Evolutionary conservation across 2,888 invertebrate species (phyloP), one percentile per base, ranked within the genome.

Genomic region (Aromia moschata): DNA sequence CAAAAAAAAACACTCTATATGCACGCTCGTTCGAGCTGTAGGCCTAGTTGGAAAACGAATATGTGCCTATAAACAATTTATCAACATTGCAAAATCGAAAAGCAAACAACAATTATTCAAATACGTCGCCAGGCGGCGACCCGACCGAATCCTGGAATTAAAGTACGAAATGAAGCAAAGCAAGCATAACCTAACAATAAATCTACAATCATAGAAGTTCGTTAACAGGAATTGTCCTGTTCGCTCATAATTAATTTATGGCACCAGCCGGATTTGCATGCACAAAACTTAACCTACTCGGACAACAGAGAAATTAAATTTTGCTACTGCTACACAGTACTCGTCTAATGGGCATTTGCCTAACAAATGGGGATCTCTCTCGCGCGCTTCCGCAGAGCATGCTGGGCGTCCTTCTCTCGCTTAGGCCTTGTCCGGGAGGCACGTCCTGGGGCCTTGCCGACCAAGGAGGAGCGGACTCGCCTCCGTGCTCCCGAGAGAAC

Each of bases 261-360:
- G 76, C 75, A 66, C 74, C 74, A 74, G 70, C 67, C 69, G 74
- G 77, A 80, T 80, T 80, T 79, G 78, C 79, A 80, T 80, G 78
- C 79, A 77, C 76, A 72, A 75, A 78, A 79, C 78, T 79, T 79
- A 80, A 80, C 79, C 79, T 77, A 75, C 78, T 80, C 79, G 80
- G 80, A 80, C 80, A 80, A 80, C 79, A 79, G 71, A 72, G 75
- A 80, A 80, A 80, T 80, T 80, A 78, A 80, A 80, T 80, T 80
- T 75, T 73, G 73, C 69, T 70, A 68, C 72, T 70, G 68, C 65
- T 60, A 59, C 59, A n/a, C n/a, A 58, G 68, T 65, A 67, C 68
- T 69, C 62, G 66, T 66, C 74, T 77, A 77, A 76, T 76, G 77
- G 79, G 75, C 78, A 79, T 79, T 79, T 80, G 79, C 78, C 74